phyloP scores from a whole-genome alignment of 2,113 vertebrate species.

The Ceyx margarethae region DNA sequence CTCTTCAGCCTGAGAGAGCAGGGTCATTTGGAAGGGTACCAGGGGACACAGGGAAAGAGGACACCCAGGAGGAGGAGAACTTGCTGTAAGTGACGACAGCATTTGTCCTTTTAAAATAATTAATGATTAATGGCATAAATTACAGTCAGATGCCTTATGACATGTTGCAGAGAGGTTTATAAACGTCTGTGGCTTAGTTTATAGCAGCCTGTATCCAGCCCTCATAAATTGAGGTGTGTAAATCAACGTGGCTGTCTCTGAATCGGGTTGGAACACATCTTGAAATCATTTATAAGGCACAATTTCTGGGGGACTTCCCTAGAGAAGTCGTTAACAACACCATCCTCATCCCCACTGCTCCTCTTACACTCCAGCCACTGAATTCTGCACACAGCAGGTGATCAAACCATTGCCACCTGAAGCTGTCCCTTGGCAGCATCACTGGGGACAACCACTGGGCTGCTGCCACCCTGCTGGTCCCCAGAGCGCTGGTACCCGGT shows the following conservation, averaged over 20 bases:
- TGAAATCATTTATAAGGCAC: conserved; percentile 44
- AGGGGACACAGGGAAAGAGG: background rate
- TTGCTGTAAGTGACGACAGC: background rate
- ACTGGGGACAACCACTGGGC: accelerated
- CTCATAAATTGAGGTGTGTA: conserved; percentile 58
- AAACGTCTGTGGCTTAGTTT: conserved; percentile 55
- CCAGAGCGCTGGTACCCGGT: background rate
- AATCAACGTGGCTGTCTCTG: conserved; percentile 58
- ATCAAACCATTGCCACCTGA: background rate
- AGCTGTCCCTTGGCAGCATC: background rate
- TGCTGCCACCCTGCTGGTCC: background rate
- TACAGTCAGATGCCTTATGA: conserved; percentile 63
- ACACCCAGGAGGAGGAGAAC: background rate
- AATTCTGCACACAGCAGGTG: background rate
- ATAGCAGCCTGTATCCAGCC: conserved; percentile 51
- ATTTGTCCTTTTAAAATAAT: conserved; percentile 32
- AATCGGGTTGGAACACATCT: conserved; percentile 6
- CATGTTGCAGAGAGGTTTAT: conserved; percentile 66
- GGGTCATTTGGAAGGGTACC: background rate
- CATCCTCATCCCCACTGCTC: background rate
- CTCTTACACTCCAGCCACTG: background rate
- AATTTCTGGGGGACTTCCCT: background rate
- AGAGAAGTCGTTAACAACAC: conserved; percentile 49
- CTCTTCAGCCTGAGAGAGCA: background rate
- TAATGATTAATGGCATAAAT: conserved; percentile 61